Base-by-base conservation (phyloP, 2,113 vertebrate genomes). In the Cairina moschata region DNA sequence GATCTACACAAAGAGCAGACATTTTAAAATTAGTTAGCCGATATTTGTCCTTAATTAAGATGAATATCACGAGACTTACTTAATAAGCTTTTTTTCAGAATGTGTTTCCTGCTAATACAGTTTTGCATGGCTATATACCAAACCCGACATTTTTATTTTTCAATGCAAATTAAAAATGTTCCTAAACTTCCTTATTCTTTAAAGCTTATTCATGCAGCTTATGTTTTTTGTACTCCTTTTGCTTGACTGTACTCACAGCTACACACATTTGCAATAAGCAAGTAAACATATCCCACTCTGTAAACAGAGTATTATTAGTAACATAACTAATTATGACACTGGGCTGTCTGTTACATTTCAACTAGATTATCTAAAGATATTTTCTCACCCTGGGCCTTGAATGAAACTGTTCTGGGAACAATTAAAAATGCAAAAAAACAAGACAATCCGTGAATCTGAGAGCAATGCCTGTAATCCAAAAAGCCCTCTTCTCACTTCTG, bases 101-200 rank as follows among this genome's bases (percentile, higher is more conserved):
- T 38, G 15, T 77, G 59, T 83, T 55, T 74, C 20, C n/a, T 60
- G 93, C 97, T 97, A 96, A 97, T 87, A 88, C 85, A 76, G 29
- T 77, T 67, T 91, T 96, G 97, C 97, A 93, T 96, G 96, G 69
- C 68, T 90, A 22, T 50, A 80, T 87, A 95, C 79, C 59, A 90
- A 54, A 77, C 69, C 21, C 83, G 78, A 75, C 7, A 26, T 63
- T 80, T 76, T 88, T 78, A 63, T 76, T 96, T 96, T 85, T 76
- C 34, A 78, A n/a, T 62, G 88, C 80, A 56, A 97, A 96, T 96
- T 83, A 36, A 96, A 96, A 94, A 67, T 91, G 77, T 85, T 92
- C 56, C 68, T 95, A 8, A 54, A 80, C 44, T 80, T 93, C 50
- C 26, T 46, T 84, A 28, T 62, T 90, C 91, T 90, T 95, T 31